Base-by-base conservation (phyloP, 2,113 vertebrate species). In the Atrichornis clamosus region DNA sequence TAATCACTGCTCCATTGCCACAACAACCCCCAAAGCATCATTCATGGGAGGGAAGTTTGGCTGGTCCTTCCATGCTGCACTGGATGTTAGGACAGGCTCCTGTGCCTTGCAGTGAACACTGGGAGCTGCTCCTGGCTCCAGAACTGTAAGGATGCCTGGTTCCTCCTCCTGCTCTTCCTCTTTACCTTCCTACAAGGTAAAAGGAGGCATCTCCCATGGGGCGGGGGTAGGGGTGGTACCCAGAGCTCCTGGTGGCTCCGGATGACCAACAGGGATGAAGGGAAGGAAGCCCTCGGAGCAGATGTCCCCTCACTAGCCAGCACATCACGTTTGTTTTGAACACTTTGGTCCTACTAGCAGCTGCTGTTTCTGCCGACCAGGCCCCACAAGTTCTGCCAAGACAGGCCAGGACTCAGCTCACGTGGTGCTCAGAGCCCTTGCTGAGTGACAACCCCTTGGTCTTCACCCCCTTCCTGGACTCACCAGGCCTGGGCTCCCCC, bases 1-100 rank as follows among this genome's bases (percentile, higher is more conserved):
- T 84, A 23, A 64, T 24, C 16, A 41, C 13, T 42, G 15, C 33
- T 74, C 15, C 65, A 12, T 17, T 42, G 22, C 58, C 30, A 7
- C 2, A 8, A 49, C 35, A 55, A 67, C 18, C 1, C 3, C 32
- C 44, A 77, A 84, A 77, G 39, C 22, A 76, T 28, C 35, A n/a
- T 52, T 22, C 32, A 44, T 4, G 11, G 22, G 32, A 73, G 0
- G 0, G 1, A 56, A 35, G 33, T 56, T 30, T 1, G 1, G 19
- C 59, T 0, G 0, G 28, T 10, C 41, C 26, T 69, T 87, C 49
- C 1, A 2, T 22, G 17, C 49, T 92, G 59, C 55, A 19, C 14
- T 39, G 50, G 50, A 69, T 33, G 32, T 28, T 4, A 72, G 55
- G 37, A 50, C 33, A 46, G 28, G 75, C 44, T 82, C 15, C 27